A percentile compares a stretch with the other conserved stretches of the same genome.
Conservation (phyloP, 2,797 vertebrate species). For the Sebastes diploproa region DNA sequence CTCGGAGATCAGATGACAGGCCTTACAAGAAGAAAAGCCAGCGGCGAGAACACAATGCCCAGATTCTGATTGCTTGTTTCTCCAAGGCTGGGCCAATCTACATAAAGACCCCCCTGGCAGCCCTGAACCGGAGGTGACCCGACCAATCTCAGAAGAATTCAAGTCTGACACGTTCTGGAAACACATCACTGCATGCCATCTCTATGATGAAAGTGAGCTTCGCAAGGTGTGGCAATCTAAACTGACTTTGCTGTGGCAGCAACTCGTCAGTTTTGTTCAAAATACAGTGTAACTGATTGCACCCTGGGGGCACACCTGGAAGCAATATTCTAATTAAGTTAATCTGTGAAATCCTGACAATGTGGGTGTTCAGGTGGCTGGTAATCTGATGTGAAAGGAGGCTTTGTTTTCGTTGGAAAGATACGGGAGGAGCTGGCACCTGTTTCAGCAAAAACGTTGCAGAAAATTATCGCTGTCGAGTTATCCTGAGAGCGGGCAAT, state of each 20-base stretch:
- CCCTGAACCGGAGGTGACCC: constrained; percentile 36
- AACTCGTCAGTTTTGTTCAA: constrained; percentile 72
- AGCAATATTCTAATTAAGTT: constrained; percentile 79
- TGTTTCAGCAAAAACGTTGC: constrained; percentile 72
- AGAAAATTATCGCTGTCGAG: constrained; percentile 72
- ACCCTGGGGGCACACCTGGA: constrained; percentile 77
- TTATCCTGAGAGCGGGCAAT: constrained; percentile 71
- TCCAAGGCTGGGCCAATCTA: constrained; percentile 16
- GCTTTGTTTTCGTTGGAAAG: constrained; percentile 70
- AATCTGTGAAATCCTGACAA: constrained; percentile 79
- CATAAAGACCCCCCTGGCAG: constrained; percentile 12
- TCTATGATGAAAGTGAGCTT: constrained; percentile 20
- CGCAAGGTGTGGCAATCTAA: constrained; percentile 34
- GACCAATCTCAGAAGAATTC: constrained; percentile 35
- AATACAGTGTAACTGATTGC: constrained; percentile 73
- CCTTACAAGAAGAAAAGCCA: constrained; percentile 16
- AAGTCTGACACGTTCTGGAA: constrained; percentile 40
- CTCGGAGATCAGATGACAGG: constrained; percentile 5
- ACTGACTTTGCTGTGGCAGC: constrained; percentile 51
- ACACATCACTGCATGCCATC: constrained; percentile 18
- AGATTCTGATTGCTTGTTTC: constrained; percentile 32
- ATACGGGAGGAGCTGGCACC: constrained; percentile 75
- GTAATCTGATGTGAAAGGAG: constrained; percentile 78
- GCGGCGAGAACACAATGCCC: constrained; percentile 11
- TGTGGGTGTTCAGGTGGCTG: constrained; percentile 75